Evolutionary conservation across 1,140 invertebrate genomes (phyloP).

Genomic region (Ruditapes philippinarum): DNA sequence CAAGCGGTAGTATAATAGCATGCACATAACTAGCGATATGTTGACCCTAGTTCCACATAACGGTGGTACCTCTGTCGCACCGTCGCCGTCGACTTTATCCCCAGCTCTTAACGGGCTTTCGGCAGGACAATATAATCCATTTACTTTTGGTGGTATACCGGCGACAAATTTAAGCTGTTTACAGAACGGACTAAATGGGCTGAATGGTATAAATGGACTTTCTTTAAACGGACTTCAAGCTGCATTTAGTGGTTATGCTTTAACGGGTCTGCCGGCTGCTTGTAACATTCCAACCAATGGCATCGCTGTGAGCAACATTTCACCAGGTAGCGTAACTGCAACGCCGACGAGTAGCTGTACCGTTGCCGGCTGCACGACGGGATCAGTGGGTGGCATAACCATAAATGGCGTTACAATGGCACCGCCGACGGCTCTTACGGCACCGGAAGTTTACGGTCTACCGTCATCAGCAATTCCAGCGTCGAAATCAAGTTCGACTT

Average conservation of each 20-base stretch:
- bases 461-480: conserved; percentile 38
- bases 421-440: conserved; percentile 48
- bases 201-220: conserved; percentile 16
- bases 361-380: conserved; percentile 12
- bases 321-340: neutral
- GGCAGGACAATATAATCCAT: conserved; percentile 35
- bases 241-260: conserved; percentile 41
- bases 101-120: conserved; percentile 27
- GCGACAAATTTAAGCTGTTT: conserved; percentile 26
- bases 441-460: conserved; percentile 56
- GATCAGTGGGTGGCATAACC: conserved; percentile 16
- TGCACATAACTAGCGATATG: conserved; percentile 40
- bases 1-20: too few species aligned
- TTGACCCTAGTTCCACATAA: conserved; percentile 34
- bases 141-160: conserved; percentile 32
- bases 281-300: conserved; percentile 29
- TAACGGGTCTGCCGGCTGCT: conserved; percentile 35
- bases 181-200: conserved; percentile 16
- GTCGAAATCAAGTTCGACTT: conserved; percentile 5
- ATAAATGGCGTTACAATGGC: conserved; percentile 52
- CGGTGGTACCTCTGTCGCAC: conserved; percentile 22
- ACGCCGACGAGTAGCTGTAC: conserved; percentile 15
- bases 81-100: conserved; percentile 32
- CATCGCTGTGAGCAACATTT: neutral
- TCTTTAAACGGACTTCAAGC: conserved; percentile 42